Conservation (phyloP, 2,113 vertebrate species). For the Mastomys coucha region DNA sequence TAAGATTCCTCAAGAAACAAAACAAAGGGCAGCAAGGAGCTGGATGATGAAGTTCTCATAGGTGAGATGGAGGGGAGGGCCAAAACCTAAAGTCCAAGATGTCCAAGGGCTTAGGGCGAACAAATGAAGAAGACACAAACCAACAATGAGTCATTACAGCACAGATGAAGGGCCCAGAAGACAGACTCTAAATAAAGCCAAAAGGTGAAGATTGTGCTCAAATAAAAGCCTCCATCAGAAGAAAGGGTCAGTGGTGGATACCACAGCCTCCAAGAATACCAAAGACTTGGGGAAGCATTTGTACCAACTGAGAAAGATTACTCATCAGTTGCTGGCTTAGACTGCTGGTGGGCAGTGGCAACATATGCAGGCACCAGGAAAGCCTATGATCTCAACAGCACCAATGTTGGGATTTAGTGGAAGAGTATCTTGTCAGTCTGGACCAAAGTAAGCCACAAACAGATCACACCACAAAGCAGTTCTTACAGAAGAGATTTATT, state of each 20-base stretch:
- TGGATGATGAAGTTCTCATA: background rate
- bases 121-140: background rate
- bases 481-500: background rate
- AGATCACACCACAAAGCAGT: background rate
- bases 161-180: background rate
- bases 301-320: background rate
- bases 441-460: background rate
- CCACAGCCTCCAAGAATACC: background rate
- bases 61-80: background rate
- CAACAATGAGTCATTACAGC: too few species aligned
- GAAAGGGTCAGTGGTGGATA: background rate
- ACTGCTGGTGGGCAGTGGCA: too few species aligned
- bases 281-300: background rate
- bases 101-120: background rate
- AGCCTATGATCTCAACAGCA: background rate
- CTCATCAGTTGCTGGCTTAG: background rate
- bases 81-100: background rate
- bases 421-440: background rate
- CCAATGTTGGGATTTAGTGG: background rate
- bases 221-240: background rate
- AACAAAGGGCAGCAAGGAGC: background rate
- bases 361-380: too few species aligned
- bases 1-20: background rate
- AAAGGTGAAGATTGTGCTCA: background rate
- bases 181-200: background rate